Percentiles rank a stretch among this genome's conserved stretches.
Evolutionary conservation across 92 coral and sea anemone genomes (phyloP).

Genomic region (Epizoanthus illoricatus): DNA sequence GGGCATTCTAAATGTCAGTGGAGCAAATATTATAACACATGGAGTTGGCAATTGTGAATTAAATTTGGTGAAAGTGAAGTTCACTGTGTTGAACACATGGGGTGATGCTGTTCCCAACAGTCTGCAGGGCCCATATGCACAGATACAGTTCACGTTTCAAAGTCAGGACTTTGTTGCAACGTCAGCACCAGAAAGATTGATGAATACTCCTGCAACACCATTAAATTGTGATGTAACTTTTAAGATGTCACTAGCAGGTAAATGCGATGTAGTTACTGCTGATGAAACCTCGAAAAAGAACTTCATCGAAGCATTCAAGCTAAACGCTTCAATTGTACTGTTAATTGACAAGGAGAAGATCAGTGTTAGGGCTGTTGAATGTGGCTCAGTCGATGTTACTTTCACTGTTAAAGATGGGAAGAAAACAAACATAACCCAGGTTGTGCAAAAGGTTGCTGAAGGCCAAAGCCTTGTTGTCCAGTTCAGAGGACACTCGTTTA

Average conservation of each 20-base stretch:
- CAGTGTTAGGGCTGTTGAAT: constrained; percentile 33
- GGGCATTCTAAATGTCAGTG: not conserved
- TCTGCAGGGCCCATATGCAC: not conserved
- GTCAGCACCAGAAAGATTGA: constrained; percentile 24
- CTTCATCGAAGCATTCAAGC: constrained; percentile 43
- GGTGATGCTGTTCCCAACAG: not conserved
- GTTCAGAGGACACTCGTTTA: constrained; percentile 38
- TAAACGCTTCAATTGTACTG: constrained; percentile 31
- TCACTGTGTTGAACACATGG: constrained; percentile 9
- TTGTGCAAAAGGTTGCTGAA: constrained; percentile 46
- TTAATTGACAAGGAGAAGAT: constrained; percentile 33
- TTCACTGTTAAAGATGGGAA: constrained; percentile 58
- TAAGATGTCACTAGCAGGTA: constrained; percentile 21
- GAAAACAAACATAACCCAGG: constrained; percentile 45
- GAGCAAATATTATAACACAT: not conserved
- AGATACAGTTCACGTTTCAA: constrained; percentile 12
- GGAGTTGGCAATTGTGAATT: not conserved
- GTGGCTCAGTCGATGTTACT: constrained; percentile 80
- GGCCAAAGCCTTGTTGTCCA: constrained; percentile 44
- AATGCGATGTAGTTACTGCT: constrained; percentile 6
- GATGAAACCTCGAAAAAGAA: constrained; percentile 1
- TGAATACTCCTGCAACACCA: not conserved
- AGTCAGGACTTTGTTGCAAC: not conserved
- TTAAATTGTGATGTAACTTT: constrained; percentile 27
- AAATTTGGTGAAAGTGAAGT: not conserved